Base-by-base conservation (phyloP, 2,113 vertebrate species). In the Dasyprocta punctata region DNA sequence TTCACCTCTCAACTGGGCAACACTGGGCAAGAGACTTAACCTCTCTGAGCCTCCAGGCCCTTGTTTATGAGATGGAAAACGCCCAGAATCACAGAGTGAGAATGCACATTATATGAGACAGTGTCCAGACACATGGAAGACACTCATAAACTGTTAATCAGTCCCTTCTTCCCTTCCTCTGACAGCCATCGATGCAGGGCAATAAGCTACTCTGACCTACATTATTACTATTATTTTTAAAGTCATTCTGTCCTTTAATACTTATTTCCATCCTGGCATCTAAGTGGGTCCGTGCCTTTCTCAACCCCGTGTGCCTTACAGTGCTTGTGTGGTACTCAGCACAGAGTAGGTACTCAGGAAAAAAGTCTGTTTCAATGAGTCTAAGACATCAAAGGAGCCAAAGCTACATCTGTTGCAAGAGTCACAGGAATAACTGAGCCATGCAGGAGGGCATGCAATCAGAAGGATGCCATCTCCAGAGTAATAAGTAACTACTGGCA, bases 401-500 rank as follows among this genome's bases (percentile, higher is more conserved):
- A 73, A 77, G 38, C 17, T 12, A 44, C n/a, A 33, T 86, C 44
- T 41, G 63, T 41, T 26, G 69, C 58, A 47, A 85, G 33, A 95
- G 67, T 89, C 33, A 6, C 22, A 20, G 58, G 89, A 94, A 83
- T 41, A 65, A 63, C 82, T 10, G n/a, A 52, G 49, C 54, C 36
- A 2, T 38, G 56, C 30, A 80, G 22, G 17, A 82, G 41, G 78
- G 17, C n/a, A 9, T 44, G 36, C 36, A 91, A 60, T 90, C 91
- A 90, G 90, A 90, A 94, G 77, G 77, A 83, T 80, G 69, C 9
- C 95, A 41, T 89, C 93, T 90, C 81, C 92, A 75, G 78, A 47
- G 81, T 78, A 95, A 92, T 94, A 92, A 94, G 90, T 90, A 96
- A 96, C 88, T 75, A 75, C 94, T 73, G 47, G 84, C 38, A 97